Conservation (phyloP, 2,888 invertebrate species). For the Lycaena phlaeas region DNA sequence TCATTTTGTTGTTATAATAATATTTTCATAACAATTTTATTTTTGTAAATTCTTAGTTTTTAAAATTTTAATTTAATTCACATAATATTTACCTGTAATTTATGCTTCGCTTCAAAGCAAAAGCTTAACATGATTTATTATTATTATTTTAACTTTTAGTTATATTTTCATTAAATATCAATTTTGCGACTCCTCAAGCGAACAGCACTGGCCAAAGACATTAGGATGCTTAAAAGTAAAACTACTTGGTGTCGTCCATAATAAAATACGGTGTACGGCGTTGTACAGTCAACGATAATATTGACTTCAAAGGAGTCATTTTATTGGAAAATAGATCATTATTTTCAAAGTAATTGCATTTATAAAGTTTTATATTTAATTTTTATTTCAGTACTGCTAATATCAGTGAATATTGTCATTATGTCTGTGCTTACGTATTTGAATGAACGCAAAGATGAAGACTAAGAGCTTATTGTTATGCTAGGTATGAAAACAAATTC, state of each 20-base stretch:
- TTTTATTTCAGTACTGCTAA: too few relatives aligned
- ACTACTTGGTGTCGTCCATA: slow-evolving; percentile 7
- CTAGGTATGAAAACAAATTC: too few relatives aligned
- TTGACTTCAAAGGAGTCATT: background rate
- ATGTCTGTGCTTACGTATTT: too few relatives aligned
- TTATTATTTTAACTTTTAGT: background rate
- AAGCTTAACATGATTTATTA: background rate
- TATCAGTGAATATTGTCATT: too few relatives aligned
- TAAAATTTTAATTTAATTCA: too few relatives aligned
- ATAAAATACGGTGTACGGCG: slow-evolving; percentile 4
- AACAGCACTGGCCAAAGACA: background rate
- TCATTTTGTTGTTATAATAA: too few relatives aligned
- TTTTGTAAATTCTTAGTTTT: too few relatives aligned
- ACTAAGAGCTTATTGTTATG: too few relatives aligned
- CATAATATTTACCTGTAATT: too few relatives aligned
- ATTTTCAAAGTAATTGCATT: background rate
- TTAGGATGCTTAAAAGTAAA: slow-evolving; percentile 10
- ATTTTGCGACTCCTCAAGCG: background rate
- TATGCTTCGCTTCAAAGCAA: too few relatives aligned
- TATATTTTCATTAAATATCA: background rate
- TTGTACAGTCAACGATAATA: background rate
- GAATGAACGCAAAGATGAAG: too few relatives aligned
- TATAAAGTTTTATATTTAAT: background rate
- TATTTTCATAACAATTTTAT: too few relatives aligned
- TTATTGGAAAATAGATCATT: background rate